phyloP scores from a whole-genome alignment of 2,113 vertebrate species.

The Strigops habroptila region DNA sequence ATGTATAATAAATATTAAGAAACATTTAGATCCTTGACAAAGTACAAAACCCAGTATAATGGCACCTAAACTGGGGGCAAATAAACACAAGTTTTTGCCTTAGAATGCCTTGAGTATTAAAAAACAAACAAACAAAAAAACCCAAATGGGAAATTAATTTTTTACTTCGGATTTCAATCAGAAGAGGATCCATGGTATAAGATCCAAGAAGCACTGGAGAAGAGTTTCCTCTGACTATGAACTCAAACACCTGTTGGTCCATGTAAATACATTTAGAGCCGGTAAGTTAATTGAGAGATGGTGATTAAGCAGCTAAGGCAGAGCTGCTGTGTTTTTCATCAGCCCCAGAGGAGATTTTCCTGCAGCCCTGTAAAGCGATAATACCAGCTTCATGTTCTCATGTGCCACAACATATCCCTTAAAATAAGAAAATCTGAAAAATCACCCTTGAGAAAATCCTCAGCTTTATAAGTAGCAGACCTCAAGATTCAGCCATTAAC shows the following conservation, averaged over 20 bases:
- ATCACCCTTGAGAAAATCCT: not conserved
- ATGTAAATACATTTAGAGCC: too few species aligned
- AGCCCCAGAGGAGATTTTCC: not conserved
- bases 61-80: fast-evolving
- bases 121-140: not conserved
- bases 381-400: not conserved
- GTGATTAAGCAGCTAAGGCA: not conserved
- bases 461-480: not conserved
- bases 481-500: not conserved
- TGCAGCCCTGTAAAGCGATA: not conserved
- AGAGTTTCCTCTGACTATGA: not conserved
- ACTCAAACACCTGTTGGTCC: not conserved
- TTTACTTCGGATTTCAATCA: not conserved
- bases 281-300: not conserved
- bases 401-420: fast-evolving
- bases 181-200: not conserved
- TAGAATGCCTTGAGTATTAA: not conserved
- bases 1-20: not conserved
- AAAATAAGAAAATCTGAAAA: not conserved
- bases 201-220: not conserved
- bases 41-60: not conserved
- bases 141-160: fast-evolving
- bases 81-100: not conserved
- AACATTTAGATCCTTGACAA: not conserved
- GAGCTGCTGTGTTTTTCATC: not conserved